Base-by-base conservation (phyloP, 2,888 invertebrate species). In the Hipparchia semele region DNA sequence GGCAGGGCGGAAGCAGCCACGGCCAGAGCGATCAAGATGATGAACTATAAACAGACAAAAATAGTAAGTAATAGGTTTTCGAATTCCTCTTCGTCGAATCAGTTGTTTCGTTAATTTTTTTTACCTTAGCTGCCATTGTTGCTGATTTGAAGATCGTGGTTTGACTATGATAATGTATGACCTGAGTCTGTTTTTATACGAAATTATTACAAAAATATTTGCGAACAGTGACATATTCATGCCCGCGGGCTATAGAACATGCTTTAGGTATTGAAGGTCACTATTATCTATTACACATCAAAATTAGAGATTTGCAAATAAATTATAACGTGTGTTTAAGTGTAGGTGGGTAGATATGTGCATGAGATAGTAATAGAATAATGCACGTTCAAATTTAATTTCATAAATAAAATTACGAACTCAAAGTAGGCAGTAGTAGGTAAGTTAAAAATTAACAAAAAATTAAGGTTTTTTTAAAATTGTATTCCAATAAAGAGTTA, bases 1-100 rank as follows among this genome's bases (percentile, higher is more conserved):
- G 23, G 23, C 23, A 71, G 80, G 6, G 81, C 74, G 45, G 82
- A 81, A 12, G 80, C 79, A 5, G 82, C 82, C 8, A 75, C 80
- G 39, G 77, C 78, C 67, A 67, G 10, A 13, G 12, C 67, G 54
- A 45, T 39, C 8, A 67, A 12, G 3, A 67, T 8, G 45, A 75
- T 23, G 73, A 70, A 73, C 75, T 75, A 67, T 1, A 39, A 23
- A 39, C 39, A 39, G 1, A 39, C 2, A 39, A 5, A 39, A 39
- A 39, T 39, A 39, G 39, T 39, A 39, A 1, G 5, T 39, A 39
- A 1, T 39, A 39, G 39, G 39, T 39, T 39, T 39, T 39, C 39
- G 39, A 39, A 4, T 39, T 39, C 5, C 39, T 39, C 39, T 39
- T 39, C 39, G 39, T 39, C 39, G 1, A 39, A 2, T 39, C 2